Evolutionary conservation across 2,797 vertebrate genomes (phyloP).

Genomic region (Rousettus madagascariensis): DNA sequence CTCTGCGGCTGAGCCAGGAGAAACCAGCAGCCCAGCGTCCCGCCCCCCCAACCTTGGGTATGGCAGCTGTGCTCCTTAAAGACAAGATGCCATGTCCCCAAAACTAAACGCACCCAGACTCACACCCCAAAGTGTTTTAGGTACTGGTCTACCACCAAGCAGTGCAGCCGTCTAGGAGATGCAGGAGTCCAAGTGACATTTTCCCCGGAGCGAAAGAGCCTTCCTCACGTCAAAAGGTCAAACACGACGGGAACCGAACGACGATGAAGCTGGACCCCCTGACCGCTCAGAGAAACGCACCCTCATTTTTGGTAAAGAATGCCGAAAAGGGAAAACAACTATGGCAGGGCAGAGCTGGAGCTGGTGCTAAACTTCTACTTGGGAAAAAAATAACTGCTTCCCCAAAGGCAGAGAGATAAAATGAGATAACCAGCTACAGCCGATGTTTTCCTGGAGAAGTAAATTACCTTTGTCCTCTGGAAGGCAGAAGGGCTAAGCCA

Average conservation of each 20-base stretch:
- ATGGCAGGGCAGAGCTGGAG: accelerated
- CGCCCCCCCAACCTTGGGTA: background rate
- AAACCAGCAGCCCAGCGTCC: background rate
- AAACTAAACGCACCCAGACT: background rate
- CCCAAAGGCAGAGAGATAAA: background rate
- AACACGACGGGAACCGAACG: background rate
- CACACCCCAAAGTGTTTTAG: background rate
- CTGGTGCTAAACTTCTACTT: background rate
- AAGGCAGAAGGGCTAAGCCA: background rate
- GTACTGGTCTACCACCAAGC: background rate
- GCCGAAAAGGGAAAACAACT: background rate
- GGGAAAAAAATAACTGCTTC: background rate
- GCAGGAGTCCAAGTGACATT: accelerated
- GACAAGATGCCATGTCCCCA: background rate
- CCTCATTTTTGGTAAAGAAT: background rate
- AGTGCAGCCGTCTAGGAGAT: background rate
- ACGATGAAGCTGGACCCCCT: background rate
- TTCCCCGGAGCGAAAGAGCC: background rate
- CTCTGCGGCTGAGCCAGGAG: too few species aligned
- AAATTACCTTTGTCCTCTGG: background rate
- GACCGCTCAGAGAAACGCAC: background rate
- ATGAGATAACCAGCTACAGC: background rate
- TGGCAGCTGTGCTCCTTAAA: background rate
- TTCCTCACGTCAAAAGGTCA: background rate
- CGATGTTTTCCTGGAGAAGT: background rate